Base-by-base conservation (phyloP, 2,888 invertebrate genomes). In the Cataglyphis cursor region DNA sequence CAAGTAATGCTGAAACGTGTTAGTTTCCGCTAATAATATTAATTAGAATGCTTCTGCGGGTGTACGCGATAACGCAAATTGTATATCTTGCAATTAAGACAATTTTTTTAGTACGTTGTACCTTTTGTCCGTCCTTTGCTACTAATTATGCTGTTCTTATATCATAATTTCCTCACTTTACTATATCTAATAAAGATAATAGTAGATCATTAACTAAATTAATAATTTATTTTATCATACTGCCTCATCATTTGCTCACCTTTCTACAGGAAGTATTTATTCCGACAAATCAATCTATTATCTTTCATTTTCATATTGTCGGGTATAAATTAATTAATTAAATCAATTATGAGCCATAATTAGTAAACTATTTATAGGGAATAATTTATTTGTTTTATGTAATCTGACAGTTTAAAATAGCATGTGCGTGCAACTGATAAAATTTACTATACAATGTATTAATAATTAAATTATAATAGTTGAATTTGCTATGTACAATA, bases 21-120 rank as follows among this genome's bases (percentile, higher is more conserved):
- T 88, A 84, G 80, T 82, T 82, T 84, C 70, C 83, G 64, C 84
- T 87, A 86, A 87, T 89, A 87, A 84, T 82, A 82, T 89, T 88
- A 88, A 86, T 82, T 82, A 85, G 75, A 68, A 57, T 62, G 31
- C 44, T 54, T 59, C 81, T 38, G 62, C 48, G 72, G 24, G 28
- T 44, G 8, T 65, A 57, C 66, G 72, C 83, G 81, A 82, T 88
- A 88, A 88, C 80, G 86, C 73, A 78, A 86, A 87, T 86, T 84
- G 81, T 85, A 88, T 86, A 83, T 85, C 84, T 84, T 61, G 85
- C 83, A 84, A 87, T 85, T 86, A 84, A 82, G 74, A 64, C 83
- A 82, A 84, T 81, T 86, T 75, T 82, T 85, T 75, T 70, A 70
- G 24, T 51, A 65, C 54, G 18, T 74, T 48, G 21, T 54, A 41